A percentile compares a stretch with the other conserved stretches of the same genome.
These are phyloP conservation scores for Bos taurus DNA, from an alignment of 2,113 vertebrate genomes.

Conservation along the genomic window ARS-UCD2.0 NC_037357.1:58864501-58865000, in stretches of 20 bases:
- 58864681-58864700: not conserved
- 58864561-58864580: not conserved
- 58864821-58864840: slow-evolving; percentile 53
- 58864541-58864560: slow-evolving; percentile 6
- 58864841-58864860: slow-evolving; percentile 66
- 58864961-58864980: not conserved
- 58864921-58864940: slow-evolving; percentile 33
- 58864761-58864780: slow-evolving; percentile 40
- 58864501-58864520: not conserved
- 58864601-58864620: slow-evolving; percentile 45
- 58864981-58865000: slow-evolving; percentile 12
- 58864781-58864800: slow-evolving; percentile 46
- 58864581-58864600: slow-evolving; percentile 37
- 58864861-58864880: slow-evolving; percentile 43
- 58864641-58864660: slow-evolving; percentile 35
- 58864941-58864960: slow-evolving; percentile 34
- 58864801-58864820: slow-evolving; percentile 50
- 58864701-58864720: slow-evolving; percentile 20
- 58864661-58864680: slow-evolving; percentile 23
- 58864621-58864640: slow-evolving; percentile 33
- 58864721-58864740: slow-evolving; percentile 45
- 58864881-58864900: slow-evolving; percentile 41
- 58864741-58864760: slow-evolving; percentile 14
- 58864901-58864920: slow-evolving; percentile 42
- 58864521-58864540: not conserved